A percentile compares a stretch with the other conserved stretches of the same genome.
These are phyloP conservation scores for Drosophila borealis DNA, from an alignment of 2,888 invertebrate genomes.

Conservation along the genomic window DNA sequence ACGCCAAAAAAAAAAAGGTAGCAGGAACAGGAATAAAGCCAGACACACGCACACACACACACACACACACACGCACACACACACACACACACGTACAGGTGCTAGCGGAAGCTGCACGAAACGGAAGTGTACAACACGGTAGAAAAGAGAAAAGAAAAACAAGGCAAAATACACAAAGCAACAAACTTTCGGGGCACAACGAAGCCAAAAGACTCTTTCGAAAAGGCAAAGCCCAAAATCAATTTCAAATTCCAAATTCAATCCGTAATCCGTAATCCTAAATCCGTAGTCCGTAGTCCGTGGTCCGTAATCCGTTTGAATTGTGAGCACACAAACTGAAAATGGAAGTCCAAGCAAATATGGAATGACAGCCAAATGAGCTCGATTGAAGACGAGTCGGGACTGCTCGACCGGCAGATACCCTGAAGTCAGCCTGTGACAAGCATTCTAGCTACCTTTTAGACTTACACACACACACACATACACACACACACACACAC, in stretches of 20 bases:
- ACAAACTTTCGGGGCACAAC: not conserved
- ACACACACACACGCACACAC: constrained; percentile 1
- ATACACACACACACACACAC: too few relatives aligned
- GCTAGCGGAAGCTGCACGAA: constrained; percentile 20
- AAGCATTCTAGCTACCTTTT: too few relatives aligned
- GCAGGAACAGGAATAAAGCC: constrained; percentile 25
- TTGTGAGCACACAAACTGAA: not conserved
- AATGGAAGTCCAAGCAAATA: too few relatives aligned
- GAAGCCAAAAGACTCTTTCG: constrained; percentile 4
- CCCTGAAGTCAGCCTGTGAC: too few relatives aligned
- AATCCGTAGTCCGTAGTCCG: too few relatives aligned
- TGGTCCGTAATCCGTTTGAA: too few relatives aligned
- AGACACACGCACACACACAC: not conserved
- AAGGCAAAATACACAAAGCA: not conserved
- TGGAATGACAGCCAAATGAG: too few relatives aligned
- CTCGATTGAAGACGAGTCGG: too few relatives aligned
- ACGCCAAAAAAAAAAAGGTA: constrained; percentile 15
- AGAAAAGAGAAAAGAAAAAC: not conserved
- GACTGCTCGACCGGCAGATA: too few relatives aligned
- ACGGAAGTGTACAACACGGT: constrained; percentile 28
- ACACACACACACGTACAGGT: constrained; percentile 8
- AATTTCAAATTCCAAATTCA: too few relatives aligned
- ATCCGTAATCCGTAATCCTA: too few relatives aligned
- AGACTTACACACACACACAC: too few relatives aligned
- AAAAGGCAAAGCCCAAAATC: not conserved